Conservation (phyloP, 2,888 invertebrate species). For the Hydroisotoma schaefferi region DNA sequence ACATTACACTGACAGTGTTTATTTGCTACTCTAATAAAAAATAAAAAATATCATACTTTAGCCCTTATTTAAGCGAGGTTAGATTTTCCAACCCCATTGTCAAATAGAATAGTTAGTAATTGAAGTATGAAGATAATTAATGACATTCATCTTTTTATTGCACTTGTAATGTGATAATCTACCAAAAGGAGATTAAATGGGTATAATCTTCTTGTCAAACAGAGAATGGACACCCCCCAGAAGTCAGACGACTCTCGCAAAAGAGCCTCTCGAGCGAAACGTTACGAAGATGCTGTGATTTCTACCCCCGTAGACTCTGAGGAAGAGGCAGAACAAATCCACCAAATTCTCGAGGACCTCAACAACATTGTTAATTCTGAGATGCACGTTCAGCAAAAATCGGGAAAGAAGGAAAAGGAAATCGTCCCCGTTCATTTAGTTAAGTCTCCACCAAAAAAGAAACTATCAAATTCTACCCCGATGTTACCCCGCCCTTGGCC, state of each 20-base stretch:
- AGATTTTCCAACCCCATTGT: conserved; percentile 2
- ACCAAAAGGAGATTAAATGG: not conserved
- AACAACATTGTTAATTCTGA: conserved; percentile 48
- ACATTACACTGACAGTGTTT: not conserved
- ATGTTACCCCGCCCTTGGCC: conserved; percentile 34
- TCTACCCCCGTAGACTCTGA: conserved; percentile 46
- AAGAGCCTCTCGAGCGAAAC: conserved; percentile 23
- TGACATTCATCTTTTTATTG: not conserved
- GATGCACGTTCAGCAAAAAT: conserved; percentile 33
- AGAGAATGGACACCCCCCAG: conserved; percentile 42
- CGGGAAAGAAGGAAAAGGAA: conserved; percentile 31
- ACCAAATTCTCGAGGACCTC: conserved; percentile 46
- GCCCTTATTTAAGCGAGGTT: too few species aligned
- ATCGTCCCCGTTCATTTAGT: conserved; percentile 42
- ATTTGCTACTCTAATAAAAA: not conserved
- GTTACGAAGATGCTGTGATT: conserved; percentile 31
- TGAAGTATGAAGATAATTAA: not conserved
- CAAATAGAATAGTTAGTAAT: not conserved
- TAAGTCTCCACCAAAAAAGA: conserved; percentile 40
- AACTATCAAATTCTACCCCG: conserved; percentile 10
- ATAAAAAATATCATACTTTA: not conserved
- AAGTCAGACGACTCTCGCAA: conserved; percentile 26
- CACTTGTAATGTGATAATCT: not conserved
- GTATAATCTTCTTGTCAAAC: not conserved
- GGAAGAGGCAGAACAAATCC: conserved; percentile 48